Evolutionary conservation across 2,888 invertebrate species (phyloP).

Genomic region (Linyphia triangularis): DNA sequence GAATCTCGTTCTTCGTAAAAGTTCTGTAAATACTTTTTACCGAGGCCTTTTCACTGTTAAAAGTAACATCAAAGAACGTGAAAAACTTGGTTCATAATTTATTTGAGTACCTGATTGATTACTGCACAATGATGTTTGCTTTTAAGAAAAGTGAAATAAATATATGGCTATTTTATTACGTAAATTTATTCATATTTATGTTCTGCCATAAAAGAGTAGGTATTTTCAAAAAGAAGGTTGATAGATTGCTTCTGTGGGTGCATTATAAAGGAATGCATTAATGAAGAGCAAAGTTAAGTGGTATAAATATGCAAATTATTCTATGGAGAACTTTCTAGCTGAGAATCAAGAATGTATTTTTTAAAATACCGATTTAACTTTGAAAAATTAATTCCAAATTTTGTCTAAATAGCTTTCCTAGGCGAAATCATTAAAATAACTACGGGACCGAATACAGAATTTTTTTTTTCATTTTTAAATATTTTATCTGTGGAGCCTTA

Average conservation of each 20-base stretch:
- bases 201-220: not conserved
- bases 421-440: too few relatives aligned
- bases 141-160: constrained; percentile 19
- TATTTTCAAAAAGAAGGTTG: not conserved
- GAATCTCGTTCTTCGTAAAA: constrained; percentile 4
- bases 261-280: not conserved
- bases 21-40: not conserved
- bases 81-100: constrained; percentile 1
- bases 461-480: too few relatives aligned
- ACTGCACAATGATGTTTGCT: not conserved
- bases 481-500: too few relatives aligned
- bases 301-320: not conserved
- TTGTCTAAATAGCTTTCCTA: too few relatives aligned
- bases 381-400: too few relatives aligned
- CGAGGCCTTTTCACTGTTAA: not conserved
- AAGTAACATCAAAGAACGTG: not conserved
- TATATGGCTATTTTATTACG: not conserved
- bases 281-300: not conserved
- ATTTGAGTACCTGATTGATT: constrained; percentile 3
- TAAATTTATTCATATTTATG: constrained; percentile 30
- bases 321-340: too few relatives aligned
- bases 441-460: too few relatives aligned
- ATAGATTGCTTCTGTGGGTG: constrained; percentile 6
- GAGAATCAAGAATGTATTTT: too few relatives aligned
- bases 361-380: too few relatives aligned